Evolutionary conservation across 2,888 invertebrate species (phyloP), one percentile per base, ranked within the genome.

Genomic region (Lobophora halterata): DNA sequence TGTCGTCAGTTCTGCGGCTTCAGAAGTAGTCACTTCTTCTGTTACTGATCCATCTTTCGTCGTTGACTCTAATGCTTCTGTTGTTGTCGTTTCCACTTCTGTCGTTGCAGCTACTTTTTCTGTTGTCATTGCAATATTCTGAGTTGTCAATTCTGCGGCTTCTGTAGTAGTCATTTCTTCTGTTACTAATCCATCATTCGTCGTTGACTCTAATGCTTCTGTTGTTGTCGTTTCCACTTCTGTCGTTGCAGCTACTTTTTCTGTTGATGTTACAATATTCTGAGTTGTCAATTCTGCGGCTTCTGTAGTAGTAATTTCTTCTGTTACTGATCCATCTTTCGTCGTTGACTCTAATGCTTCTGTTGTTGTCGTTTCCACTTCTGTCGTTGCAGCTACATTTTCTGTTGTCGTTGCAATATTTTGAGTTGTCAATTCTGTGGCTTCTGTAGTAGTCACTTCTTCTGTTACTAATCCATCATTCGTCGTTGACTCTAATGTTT

Each of bases 241-340:
- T 21, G 23, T 31, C 5, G 14, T 16, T 5, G 21, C n/a, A 2
- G 5, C 8, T 2, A 11, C 12, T 17, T 5, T 20, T 8, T 13
- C 29, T 2, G 20, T 20, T 7, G 18, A 5, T 16, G 24, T n/a
- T 12, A n/a, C 7, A 3, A 14, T 14, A 14, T 14, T 14, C 14
- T 14, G 3, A 26, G 31, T 31, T 1, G 31, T 31, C 5, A 23
- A n/a, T 8, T 24, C 25, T 8, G 5, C 10, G 4, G 25, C 1
- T 18, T 37, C 33, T 8, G 42, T 42, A 5, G 28, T 36, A 7
- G 7, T 13, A 3, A 24, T 7, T 12, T 32, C 17, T 24, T 32
- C 11, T 32, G 17, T 2, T n/a, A 2, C 6, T 5, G 2, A n/a
- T 0, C 32, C 24, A 6, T 26, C 39, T 28, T 25, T 28, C 5